These are phyloP conservation scores for Benthosema pterotum DNA, from an alignment of 2,797 vertebrate genomes.

Conservation along the genomic window DNA sequence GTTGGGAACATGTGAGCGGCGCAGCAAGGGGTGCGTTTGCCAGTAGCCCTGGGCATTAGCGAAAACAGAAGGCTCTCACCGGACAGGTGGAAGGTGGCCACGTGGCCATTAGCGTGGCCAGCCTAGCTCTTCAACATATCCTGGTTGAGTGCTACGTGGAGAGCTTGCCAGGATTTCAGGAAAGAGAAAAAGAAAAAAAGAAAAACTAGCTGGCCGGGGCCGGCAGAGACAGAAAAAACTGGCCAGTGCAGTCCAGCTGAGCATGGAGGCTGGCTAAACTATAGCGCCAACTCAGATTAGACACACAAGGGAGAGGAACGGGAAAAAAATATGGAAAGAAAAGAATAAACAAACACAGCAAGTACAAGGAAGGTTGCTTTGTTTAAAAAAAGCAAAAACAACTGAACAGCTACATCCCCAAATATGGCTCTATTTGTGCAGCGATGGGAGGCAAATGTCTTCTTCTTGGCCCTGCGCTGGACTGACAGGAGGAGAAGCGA, in stretches of 20 bases:
- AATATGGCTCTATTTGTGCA: neutral
- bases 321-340: neutral
- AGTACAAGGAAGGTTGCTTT: neutral
- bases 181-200: too few species aligned
- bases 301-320: neutral
- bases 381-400: too few species aligned
- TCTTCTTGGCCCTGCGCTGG: neutral
- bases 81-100: constrained; percentile 22
- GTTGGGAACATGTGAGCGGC: neutral
- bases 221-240: constrained; percentile 7
- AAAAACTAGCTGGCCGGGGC: neutral
- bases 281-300: neutral
- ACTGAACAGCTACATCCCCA: neutral
- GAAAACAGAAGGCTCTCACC: constrained; percentile 22
- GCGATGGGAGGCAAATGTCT: constrained; percentile 4
- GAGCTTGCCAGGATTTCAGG: neutral
- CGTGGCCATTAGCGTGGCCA: constrained; percentile 19
- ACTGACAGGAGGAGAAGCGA: constrained; percentile 1
- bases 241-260: neutral
- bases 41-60: constrained; percentile 9
- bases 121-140: neutral
- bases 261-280: neutral
- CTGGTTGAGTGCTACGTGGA: neutral
- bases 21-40: neutral
- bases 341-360: neutral